Evolutionary conservation across 2,888 invertebrate genomes (phyloP).

Genomic region (Tromatobia lineatoria): DNA sequence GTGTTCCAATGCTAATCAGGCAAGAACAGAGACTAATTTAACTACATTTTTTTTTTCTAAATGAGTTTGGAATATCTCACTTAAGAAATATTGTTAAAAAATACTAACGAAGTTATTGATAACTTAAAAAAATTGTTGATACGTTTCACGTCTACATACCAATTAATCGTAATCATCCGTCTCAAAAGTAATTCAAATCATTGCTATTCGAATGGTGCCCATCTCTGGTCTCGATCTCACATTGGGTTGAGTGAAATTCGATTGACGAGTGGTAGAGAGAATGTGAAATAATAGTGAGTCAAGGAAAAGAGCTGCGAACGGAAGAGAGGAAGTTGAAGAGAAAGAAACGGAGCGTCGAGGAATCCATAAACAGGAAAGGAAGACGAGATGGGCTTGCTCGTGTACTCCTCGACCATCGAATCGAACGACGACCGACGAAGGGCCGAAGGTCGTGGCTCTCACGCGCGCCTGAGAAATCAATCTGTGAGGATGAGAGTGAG

Average conservation of each 20-base stretch:
- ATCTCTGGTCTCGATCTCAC: not conserved
- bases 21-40: no score
- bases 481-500: constrained; percentile 43
- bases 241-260: constrained; percentile 7
- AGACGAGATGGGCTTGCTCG: constrained; percentile 48
- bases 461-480: constrained; percentile 42
- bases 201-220: not conserved
- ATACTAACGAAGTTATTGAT: no score
- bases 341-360: constrained; percentile 17
- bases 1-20: no score
- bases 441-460: constrained; percentile 36
- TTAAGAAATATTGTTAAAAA: no score
- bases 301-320: not conserved
- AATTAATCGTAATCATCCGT: no score
- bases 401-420: constrained; percentile 64
- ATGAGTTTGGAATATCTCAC: no score
- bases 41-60: no score
- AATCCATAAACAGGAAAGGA: constrained; percentile 20
- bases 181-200: no score
- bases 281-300: not conserved
- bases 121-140: no score
- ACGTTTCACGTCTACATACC: no score
- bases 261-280: constrained; percentile 37
- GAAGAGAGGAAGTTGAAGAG: not conserved
- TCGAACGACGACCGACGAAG: constrained; percentile 57